These are phyloP conservation scores for Mythimna pallens DNA, from an alignment of 2,888 invertebrate species.

Conservation along the genomic window DNA sequence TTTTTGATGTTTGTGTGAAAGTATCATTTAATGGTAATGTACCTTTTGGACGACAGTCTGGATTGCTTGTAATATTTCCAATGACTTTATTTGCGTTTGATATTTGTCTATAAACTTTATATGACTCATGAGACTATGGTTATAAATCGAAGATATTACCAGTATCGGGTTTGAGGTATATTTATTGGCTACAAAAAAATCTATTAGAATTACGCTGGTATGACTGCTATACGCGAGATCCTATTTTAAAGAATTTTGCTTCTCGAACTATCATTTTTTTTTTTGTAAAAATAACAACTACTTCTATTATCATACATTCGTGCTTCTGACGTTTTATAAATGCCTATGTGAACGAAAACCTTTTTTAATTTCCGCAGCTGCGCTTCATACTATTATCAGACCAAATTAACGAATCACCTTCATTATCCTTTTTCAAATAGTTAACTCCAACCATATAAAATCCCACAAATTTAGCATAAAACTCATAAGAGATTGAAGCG, in stretches of 20 bases:
- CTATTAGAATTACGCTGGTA: neutral
- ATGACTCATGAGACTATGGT: neutral
- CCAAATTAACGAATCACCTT: conserved; percentile 13
- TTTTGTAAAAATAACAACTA: neutral
- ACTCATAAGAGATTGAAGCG: conserved; percentile 48
- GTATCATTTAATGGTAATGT: conserved; percentile 59
- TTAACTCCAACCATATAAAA: conserved; percentile 36
- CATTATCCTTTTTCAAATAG: conserved; percentile 34
- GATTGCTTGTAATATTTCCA: conserved; percentile 54
- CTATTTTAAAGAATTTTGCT: neutral
- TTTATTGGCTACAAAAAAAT: neutral
- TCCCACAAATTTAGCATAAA: conserved; percentile 32
- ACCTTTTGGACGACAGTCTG: conserved; percentile 35
- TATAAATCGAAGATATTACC: conserved; percentile 9
- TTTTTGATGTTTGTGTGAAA: conserved; percentile 69
- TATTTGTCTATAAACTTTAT: conserved; percentile 24
- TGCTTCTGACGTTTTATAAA: no score
- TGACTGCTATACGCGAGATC: neutral
- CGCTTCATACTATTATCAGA: neutral
- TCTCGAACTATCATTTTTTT: neutral
- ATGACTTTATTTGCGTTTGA: conserved; percentile 35
- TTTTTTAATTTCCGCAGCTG: neutral
- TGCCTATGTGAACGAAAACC: neutral
- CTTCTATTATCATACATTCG: neutral
- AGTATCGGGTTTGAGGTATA: neutral